Conservation (phyloP, 37 sponge, comb jelly and placozoan genomes). For the Aplysina aerophoba region DNA sequence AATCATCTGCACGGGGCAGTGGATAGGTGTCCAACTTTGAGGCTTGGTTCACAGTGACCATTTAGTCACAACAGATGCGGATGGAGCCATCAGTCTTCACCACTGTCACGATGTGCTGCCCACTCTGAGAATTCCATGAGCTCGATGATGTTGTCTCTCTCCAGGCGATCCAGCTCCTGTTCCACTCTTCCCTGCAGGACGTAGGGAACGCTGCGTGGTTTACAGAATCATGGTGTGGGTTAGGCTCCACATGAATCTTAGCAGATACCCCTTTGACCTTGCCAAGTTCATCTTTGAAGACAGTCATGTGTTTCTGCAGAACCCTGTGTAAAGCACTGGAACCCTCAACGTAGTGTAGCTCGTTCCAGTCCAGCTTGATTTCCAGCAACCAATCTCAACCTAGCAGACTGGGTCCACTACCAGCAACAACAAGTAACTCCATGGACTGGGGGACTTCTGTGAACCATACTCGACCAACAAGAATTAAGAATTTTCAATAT, state of each 20-base stretch:
- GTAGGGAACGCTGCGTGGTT: constrained; percentile 7
- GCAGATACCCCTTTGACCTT: not conserved
- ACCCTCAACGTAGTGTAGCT: not conserved
- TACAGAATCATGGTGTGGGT: not conserved
- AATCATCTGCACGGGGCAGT: not conserved
- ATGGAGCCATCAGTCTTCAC: not conserved
- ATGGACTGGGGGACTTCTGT: no score
- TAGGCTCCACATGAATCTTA: constrained; percentile 8
- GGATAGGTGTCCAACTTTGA: constrained; percentile 18
- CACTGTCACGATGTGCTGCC: constrained; percentile 15
- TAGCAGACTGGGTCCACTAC: not conserved
- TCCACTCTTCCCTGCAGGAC: not conserved
- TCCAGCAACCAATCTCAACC: not conserved
- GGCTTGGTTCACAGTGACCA: not conserved
- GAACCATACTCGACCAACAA: no score
- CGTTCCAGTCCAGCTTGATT: not conserved
- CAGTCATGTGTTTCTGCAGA: no score
- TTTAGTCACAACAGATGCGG: constrained; percentile 7
- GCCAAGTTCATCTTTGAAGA: constrained; percentile 8
- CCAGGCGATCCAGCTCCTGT: not conserved
- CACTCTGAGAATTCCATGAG: not conserved
- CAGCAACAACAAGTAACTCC: not conserved
- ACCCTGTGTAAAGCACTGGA: no score
- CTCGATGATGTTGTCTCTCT: not conserved
- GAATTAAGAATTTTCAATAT: no score